Evolutionary conservation across 1,140 invertebrate genomes (phyloP), one percentile per base, ranked within the genome.

Genomic region (Daktulosphaira vitifoliae): DNA sequence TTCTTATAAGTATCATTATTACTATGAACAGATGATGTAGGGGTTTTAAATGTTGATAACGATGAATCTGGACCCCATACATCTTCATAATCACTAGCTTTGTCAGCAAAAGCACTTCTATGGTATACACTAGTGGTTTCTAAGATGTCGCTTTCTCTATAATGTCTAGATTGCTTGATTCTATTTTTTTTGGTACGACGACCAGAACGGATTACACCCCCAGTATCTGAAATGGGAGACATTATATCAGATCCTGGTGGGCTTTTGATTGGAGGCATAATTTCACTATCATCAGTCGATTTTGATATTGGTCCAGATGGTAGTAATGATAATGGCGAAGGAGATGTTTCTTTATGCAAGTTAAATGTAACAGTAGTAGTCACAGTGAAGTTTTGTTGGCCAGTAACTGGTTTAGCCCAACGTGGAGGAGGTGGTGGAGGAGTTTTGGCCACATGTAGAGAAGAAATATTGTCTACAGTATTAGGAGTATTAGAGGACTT

Each of bases 81-180:
- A 73, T 96, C 92, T 76, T 96, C 92, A 74, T 96, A 96, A 76
- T 96, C 92, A 66, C 90, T 93, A 22, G 90, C 84, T 78, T 94
- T 95, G 73, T 96, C 92, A 48, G 87, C 85, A 7, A 93, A 78
- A 6, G 87, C 89, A 73, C 90, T 92, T 66, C 85, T 80, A 71
- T 89, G 92, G 73, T 93, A 95, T 15, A 84, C 77, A 20, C 20
- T 48, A 65, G 81, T 80, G n/a, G 84, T 83, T 72, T 91, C 88
- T 44, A 90, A 74, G 52, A 91, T 90, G 73, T 91, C 88, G 7
- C 87, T 90, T 71, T 91, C 88, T 74, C 87, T 80, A 70, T 85
- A 86, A 66, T 82, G 81, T 33, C 79, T 76, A 0, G 80, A 80
- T 68, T 80, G 78, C 67, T 81, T 80, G 0, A 70, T 68, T 29